Evolutionary conservation across 2,113 vertebrate genomes (phyloP).

Genomic region (Montifringilla adamsi): DNA sequence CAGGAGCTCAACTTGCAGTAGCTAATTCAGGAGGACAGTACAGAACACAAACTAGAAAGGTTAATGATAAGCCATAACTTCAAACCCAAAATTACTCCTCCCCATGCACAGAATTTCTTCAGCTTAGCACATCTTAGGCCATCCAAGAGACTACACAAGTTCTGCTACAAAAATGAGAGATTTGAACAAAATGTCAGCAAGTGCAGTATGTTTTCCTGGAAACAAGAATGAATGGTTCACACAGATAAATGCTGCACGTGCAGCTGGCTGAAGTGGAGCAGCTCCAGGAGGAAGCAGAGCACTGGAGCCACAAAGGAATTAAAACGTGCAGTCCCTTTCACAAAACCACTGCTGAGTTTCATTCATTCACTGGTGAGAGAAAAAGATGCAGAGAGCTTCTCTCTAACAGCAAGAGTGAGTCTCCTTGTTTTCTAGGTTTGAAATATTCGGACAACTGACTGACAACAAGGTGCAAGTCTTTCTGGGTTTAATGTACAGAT

Average conservation of each 20-base stretch:
- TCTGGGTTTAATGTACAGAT: neutral
- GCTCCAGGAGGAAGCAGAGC: constrained; percentile 38
- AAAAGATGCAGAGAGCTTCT: neutral
- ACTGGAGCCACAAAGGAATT: neutral
- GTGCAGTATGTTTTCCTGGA: neutral
- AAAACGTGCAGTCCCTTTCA: neutral
- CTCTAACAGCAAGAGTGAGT: neutral
- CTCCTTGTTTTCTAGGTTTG: neutral
- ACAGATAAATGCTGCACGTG: neutral
- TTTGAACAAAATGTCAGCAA: neutral
- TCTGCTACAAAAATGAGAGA: neutral
- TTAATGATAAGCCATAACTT: neutral
- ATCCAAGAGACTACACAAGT: neutral
- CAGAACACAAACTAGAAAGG: neutral
- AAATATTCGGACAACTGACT: neutral
- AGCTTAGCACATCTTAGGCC: neutral
- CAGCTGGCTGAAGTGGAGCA: constrained; percentile 30
- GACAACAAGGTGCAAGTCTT: neutral
- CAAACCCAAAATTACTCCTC: neutral
- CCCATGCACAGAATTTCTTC: neutral
- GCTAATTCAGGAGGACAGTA: neutral
- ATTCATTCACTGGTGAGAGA: neutral
- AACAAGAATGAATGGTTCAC: constrained; percentile 6
- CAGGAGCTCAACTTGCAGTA: neutral
- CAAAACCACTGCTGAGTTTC: neutral